Evolutionary conservation across 1,140 invertebrate species (phyloP).

Genomic region (Galendromus occidentalis): DNA sequence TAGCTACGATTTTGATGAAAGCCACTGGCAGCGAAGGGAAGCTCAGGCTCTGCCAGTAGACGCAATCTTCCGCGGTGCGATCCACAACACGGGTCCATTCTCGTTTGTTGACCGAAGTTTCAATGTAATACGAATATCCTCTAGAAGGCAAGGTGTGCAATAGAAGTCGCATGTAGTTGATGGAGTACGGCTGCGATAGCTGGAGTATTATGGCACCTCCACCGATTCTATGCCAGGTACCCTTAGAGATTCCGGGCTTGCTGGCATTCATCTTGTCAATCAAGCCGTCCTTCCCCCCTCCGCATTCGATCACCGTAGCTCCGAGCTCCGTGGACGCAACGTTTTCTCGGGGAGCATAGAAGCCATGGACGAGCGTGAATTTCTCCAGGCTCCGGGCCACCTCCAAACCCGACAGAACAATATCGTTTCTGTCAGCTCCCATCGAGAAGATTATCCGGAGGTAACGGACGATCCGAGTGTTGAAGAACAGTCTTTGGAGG

Average conservation of each 20-base stretch:
- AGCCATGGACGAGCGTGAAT: slow-evolving; percentile 36
- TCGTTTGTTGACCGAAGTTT: slow-evolving; percentile 75
- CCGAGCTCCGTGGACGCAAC: slow-evolving; percentile 69
- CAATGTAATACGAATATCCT: slow-evolving; percentile 68
- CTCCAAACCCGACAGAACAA: slow-evolving; percentile 60
- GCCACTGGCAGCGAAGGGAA: slow-evolving; percentile 66
- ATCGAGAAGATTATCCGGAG: slow-evolving; percentile 75
- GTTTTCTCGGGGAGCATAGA: slow-evolving; percentile 63
- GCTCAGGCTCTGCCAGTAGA: slow-evolving; percentile 70
- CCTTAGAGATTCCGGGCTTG: slow-evolving; percentile 42
- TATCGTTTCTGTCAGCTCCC: slow-evolving; percentile 84
- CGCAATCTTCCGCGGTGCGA: slow-evolving; percentile 47
- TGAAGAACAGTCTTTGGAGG: slow-evolving; percentile 88
- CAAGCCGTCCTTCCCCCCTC: too few species aligned
- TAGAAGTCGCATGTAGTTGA: slow-evolving; percentile 66
- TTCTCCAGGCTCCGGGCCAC: slow-evolving; percentile 45
- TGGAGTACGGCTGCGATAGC: slow-evolving; percentile 82
- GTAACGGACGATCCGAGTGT: slow-evolving; percentile 58
- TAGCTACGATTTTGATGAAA: slow-evolving; percentile 63
- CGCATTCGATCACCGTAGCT: slow-evolving; percentile 85
- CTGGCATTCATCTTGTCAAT: too few species aligned
- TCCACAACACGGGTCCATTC: slow-evolving; percentile 66
- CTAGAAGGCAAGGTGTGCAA: slow-evolving; percentile 96
- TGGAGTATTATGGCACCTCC: slow-evolving; percentile 83
- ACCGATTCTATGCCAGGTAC: slow-evolving; percentile 94